phyloP scores from a whole-genome alignment of 2,113 vertebrate species.

The Scartelaos histophorus region DNA sequence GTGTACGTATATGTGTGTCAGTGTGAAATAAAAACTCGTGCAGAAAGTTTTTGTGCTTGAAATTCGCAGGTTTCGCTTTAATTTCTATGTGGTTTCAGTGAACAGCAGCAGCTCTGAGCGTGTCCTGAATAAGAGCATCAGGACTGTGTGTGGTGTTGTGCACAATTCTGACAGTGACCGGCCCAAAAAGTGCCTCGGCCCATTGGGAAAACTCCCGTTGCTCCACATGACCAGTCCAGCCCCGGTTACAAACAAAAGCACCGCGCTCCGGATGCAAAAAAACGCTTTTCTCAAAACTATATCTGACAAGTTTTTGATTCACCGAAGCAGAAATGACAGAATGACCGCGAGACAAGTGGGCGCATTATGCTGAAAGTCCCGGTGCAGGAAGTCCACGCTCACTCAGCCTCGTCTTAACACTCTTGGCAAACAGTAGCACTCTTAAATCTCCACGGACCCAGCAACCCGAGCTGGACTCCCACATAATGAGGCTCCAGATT shows the following conservation, averaged over 20 bases:
- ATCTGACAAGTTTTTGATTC: neutral
- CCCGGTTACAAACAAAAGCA: neutral
- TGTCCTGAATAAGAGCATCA: too few species aligned
- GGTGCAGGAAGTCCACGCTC: slow-evolving; percentile 8
- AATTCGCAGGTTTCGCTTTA: too few species aligned
- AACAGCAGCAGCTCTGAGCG: too few species aligned
- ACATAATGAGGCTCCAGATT: slow-evolving; percentile 34
- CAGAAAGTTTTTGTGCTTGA: too few species aligned
- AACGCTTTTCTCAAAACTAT: neutral
- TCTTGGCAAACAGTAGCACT: neutral
- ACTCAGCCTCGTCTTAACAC: neutral
- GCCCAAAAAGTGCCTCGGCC: too few species aligned
- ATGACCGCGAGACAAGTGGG: neutral
- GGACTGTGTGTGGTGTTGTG: too few species aligned
- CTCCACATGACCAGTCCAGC: too few species aligned
- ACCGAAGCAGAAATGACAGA: neutral
- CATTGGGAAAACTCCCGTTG: too few species aligned
- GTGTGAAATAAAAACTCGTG: too few species aligned
- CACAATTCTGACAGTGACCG: too few species aligned
- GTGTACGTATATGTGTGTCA: too few species aligned
- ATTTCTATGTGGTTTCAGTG: too few species aligned
- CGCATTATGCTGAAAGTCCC: slow-evolving; percentile 30
- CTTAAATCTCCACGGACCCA: slow-evolving; percentile 28
- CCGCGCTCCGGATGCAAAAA: neutral
- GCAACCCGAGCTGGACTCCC: slow-evolving; percentile 32